These are phyloP conservation scores for Caenorhabditis parvicauda DNA, from an alignment of 2,888 invertebrate genomes.

Conservation along the genomic window DNA sequence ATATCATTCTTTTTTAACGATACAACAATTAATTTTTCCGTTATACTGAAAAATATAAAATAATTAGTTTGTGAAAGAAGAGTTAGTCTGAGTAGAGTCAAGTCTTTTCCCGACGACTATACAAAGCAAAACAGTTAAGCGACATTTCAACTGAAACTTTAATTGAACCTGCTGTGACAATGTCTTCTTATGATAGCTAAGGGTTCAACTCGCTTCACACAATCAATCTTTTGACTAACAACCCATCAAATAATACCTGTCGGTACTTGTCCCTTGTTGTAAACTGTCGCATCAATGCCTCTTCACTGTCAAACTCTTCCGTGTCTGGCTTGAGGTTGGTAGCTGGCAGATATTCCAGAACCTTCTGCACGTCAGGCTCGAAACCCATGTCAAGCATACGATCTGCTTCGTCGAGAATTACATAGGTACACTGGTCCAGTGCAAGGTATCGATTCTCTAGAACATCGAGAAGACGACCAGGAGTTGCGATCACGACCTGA, in stretches of 20 bases:
- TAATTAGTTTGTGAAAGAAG: too few species aligned
- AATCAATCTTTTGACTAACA: constrained; percentile 2
- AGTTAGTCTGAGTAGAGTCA: too few species aligned
- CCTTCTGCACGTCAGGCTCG: constrained; percentile 88
- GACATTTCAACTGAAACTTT: too few species aligned
- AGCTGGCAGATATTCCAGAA: constrained; percentile 91
- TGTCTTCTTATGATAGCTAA: too few species aligned
- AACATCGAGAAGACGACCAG: constrained; percentile 97
- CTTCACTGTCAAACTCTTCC: constrained; percentile 94
- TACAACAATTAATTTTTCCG: too few species aligned
- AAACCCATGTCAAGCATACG: constrained; percentile 99
- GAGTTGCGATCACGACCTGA: constrained; percentile 95
- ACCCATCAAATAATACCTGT: too few species aligned
- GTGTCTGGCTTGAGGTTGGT: constrained; percentile 95
- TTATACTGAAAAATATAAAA: too few species aligned
- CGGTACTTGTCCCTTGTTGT: constrained; percentile 92
- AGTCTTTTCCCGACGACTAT: too few species aligned
- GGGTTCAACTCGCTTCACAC: too few species aligned
- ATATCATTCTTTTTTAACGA: too few species aligned
- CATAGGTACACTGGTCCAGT: constrained; percentile 94
- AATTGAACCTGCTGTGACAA: too few species aligned
- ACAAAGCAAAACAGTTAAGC: too few species aligned
- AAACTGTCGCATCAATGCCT: constrained; percentile 85
- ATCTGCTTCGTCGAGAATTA: constrained; percentile 82
- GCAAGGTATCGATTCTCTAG: constrained; percentile 95